Evolutionary conservation across 2,113 vertebrate species (phyloP).

Genomic region (Mastomys natalensis): DNA sequence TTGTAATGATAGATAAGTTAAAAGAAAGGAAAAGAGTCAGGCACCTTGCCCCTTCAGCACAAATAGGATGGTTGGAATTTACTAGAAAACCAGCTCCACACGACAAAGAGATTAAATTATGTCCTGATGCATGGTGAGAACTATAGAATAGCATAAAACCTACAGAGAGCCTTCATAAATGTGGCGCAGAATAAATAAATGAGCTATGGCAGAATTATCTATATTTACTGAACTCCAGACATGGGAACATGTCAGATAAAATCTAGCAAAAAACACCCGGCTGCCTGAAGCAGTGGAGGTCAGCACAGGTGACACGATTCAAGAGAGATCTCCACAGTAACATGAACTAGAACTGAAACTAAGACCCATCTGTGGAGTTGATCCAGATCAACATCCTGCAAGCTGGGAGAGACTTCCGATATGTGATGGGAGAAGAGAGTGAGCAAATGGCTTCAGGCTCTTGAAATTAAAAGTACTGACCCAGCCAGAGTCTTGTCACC

Average conservation of each 20-base stretch:
- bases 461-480: not conserved
- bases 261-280: not conserved
- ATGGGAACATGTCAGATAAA: not conserved
- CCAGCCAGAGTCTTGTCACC: not conserved
- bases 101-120: not conserved
- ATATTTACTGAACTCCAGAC: not conserved
- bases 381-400: not conserved
- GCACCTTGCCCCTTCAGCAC: not conserved
- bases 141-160: not conserved
- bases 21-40: not conserved
- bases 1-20: not conserved
- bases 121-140: not conserved
- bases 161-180: not conserved
- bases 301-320: constrained; percentile 5
- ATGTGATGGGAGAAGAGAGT: not conserved
- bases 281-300: not conserved
- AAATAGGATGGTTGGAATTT: not conserved
- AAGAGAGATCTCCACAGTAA: not conserved
- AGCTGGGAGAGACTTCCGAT: not conserved
- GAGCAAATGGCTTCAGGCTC: not conserved
- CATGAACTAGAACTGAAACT: not conserved
- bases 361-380: not conserved
- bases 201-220: not conserved
- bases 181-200: not conserved
- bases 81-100: constrained; percentile 1